phyloP scores from a whole-genome alignment of 2,113 vertebrate genomes.

The Trematocara stigmaticum region DNA sequence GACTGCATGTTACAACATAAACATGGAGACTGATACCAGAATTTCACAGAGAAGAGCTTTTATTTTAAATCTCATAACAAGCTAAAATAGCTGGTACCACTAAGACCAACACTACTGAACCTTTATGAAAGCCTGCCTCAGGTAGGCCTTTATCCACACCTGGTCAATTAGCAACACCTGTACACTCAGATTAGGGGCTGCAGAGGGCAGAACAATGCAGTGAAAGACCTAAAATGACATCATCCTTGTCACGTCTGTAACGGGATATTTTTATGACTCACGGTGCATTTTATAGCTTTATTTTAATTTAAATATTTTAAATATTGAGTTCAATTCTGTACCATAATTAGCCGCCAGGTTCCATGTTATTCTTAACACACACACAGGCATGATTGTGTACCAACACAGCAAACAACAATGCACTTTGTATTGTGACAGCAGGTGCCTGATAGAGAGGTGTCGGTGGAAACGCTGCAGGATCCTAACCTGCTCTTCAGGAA shows the following conservation, averaged over 20 bases:
- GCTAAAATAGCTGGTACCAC: background rate
- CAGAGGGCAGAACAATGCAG: background rate
- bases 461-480: background rate
- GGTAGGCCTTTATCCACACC: background rate
- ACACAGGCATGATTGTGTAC: accelerated
- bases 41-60: background rate
- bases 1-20: background rate
- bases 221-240: accelerated
- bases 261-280: background rate
- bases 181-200: accelerated
- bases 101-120: accelerated
- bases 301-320: too few relatives aligned
- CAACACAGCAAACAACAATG: accelerated
- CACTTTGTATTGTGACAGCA: background rate
- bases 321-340: background rate
- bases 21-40: background rate
- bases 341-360: accelerated
- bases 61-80: background rate
- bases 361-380: background rate
- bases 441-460: background rate
- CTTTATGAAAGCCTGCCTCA: background rate
- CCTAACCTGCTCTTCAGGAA: background rate
- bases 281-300: background rate
- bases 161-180: accelerated
- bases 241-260: background rate